These are phyloP conservation scores for Drosophila paulistorum DNA, from an alignment of 1,140 invertebrate genomes.

Conservation along the genomic window DNA sequence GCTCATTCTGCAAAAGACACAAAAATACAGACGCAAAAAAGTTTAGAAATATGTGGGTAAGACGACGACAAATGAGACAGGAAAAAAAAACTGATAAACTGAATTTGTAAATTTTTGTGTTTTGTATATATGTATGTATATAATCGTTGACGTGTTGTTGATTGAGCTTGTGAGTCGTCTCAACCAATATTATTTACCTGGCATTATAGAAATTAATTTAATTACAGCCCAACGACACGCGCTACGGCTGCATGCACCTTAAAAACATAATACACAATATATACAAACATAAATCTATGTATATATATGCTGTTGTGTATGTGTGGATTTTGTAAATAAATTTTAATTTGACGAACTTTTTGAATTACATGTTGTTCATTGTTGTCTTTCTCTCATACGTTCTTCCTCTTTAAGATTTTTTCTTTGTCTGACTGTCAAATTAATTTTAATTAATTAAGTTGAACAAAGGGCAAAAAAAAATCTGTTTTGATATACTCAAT, in stretches of 20 bases:
- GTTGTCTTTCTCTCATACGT: neutral
- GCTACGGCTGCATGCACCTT: neutral
- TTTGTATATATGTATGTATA: neutral
- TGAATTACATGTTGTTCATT: conserved; percentile 30
- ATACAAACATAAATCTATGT: neutral
- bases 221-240: conserved; percentile 9
- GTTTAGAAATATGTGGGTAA: neutral
- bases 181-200: neutral
- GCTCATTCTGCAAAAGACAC: conserved; percentile 58
- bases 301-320: neutral
- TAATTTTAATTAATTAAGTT: conserved; percentile 47
- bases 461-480: conserved; percentile 10
- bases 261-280: neutral
- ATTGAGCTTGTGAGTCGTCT: neutral
- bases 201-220: conserved; percentile 7
- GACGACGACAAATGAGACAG: neutral
- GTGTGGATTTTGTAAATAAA: conserved; percentile 18
- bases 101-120: neutral
- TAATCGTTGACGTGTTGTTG: conserved; percentile 2
- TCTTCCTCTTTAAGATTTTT: neutral
- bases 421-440: conserved; percentile 28
- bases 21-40: conserved; percentile 2
- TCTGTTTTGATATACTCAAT: neutral
- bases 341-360: conserved; percentile 41
- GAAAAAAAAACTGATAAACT: neutral